phyloP scores from a whole-genome alignment of 2,888 invertebrate species.

The Drosophila suboccidentalis region DNA sequence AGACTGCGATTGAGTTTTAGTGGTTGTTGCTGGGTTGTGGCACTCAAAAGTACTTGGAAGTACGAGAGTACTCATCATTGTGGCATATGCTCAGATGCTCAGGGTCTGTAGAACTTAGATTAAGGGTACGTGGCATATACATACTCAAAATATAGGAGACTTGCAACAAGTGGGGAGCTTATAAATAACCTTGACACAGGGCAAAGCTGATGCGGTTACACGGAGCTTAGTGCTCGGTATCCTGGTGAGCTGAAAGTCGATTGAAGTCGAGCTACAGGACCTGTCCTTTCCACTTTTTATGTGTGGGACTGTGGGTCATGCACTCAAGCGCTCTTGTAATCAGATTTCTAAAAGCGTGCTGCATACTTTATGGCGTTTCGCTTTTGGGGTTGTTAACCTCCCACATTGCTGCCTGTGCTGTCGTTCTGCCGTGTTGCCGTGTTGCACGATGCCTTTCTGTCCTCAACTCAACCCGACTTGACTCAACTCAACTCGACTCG shows the following conservation, averaged over 20 bases:
- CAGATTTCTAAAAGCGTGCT: conserved; percentile 71
- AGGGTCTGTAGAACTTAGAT: conserved; percentile 13
- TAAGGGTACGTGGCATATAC: conserved; percentile 10
- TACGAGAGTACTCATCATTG: conserved; percentile 43
- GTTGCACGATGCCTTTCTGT: conserved; percentile 4
- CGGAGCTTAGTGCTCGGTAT: background rate
- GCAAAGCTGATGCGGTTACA: conserved; percentile 14
- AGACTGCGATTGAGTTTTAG: conserved; percentile 5
- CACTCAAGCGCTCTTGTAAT: conserved; percentile 71
- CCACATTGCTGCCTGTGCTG: conserved; percentile 12
- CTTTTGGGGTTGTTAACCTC: conserved; percentile 70
- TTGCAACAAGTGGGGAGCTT: conserved; percentile 69
- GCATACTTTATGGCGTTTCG: conserved; percentile 64
- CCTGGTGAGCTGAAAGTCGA: conserved; percentile 4
- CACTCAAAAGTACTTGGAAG: conserved; percentile 37
- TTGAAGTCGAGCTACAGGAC: conserved; percentile 21
- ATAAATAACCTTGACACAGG: conserved; percentile 73
- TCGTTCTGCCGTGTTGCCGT: background rate
- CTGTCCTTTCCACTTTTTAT: background rate
- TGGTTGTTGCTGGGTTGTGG: background rate
- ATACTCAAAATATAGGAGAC: background rate
- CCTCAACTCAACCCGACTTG: conserved; percentile 32
- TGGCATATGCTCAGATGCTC: conserved; percentile 25
- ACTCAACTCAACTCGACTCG: conserved; percentile 9
- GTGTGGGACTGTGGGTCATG: conserved; percentile 53